Percentiles rank a stretch among this genome's conserved stretches.
phyloP scores from a whole-genome alignment of 1,140 invertebrate genomes.

The Brachionus plicatilis region DNA sequence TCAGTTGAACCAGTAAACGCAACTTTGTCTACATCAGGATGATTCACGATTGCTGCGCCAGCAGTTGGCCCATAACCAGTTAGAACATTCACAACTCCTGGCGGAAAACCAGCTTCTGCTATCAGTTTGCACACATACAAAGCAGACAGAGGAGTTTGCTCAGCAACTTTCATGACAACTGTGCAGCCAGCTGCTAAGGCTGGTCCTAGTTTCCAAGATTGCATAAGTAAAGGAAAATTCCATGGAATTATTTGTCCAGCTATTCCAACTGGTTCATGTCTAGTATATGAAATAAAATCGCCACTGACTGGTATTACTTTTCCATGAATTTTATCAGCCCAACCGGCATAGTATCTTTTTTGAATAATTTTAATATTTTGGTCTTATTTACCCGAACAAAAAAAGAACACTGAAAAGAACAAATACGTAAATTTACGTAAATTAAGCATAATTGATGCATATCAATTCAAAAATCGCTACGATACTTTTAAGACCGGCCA shows the following conservation, averaged over 20 bases:
- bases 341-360: conserved; percentile 67
- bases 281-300: conserved; percentile 77
- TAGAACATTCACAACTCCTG: conserved; percentile 44
- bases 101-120: conserved; percentile 62
- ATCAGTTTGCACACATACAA: conserved; percentile 70
- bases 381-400: no score
- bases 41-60: conserved; percentile 48
- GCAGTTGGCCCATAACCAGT: conserved; percentile 48
- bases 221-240: conserved; percentile 83
- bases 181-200: conserved; percentile 80
- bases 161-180: conserved; percentile 81
- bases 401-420: no score
- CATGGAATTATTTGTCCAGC: conserved; percentile 86
- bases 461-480: no score
- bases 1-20: conserved; percentile 84
- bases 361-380: conserved; percentile 15
- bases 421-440: no score
- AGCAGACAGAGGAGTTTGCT: conserved; percentile 85
- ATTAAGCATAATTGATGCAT: no score
- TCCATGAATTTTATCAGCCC: conserved; percentile 83
- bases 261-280: conserved; percentile 91
- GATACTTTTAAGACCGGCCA: no score
- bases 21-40: conserved; percentile 58
- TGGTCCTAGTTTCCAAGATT: conserved; percentile 88
- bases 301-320: conserved; percentile 80